A percentile compares a stretch with the other conserved stretches of the same genome.
These are phyloP conservation scores for Planiliza haematocheilus DNA, from an alignment of 2,113 vertebrate genomes.

Conservation along the genomic window DNA sequence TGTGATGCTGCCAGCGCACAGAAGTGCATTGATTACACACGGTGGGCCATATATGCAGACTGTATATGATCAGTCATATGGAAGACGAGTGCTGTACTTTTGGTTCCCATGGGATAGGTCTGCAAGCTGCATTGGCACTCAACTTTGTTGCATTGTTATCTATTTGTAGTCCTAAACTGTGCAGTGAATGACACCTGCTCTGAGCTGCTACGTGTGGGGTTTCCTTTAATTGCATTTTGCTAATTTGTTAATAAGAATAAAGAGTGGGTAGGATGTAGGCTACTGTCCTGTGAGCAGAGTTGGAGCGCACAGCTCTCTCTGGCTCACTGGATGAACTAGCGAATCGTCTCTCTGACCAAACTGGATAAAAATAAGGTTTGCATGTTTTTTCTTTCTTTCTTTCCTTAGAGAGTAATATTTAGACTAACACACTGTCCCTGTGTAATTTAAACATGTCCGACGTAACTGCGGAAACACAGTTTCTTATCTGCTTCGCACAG, in stretches of 20 bases:
- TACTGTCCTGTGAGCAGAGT: conserved; percentile 40
- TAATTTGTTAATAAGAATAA: conserved; percentile 5
- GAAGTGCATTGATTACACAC: conserved; percentile 6
- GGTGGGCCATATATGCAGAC: neutral
- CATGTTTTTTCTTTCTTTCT: neutral
- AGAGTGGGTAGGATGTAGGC: neutral
- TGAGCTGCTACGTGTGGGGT: neutral
- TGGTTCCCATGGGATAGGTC: conserved; percentile 26
- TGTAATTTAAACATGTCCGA: neutral
- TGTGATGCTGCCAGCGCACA: conserved; percentile 16
- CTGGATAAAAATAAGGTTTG: neutral
- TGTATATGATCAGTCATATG: neutral
- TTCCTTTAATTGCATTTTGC: conserved; percentile 14
- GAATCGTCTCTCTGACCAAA: conserved; percentile 3
- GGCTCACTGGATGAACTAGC: conserved; percentile 3
- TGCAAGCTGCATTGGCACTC: neutral
- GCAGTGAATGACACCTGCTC: conserved; percentile 38
- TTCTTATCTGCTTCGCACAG: conserved; percentile 23
- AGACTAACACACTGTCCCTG: neutral
- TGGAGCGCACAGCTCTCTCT: conserved; percentile 41
- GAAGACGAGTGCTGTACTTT: conserved; percentile 48
- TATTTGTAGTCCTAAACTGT: neutral
- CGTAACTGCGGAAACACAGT: conserved; percentile 12
- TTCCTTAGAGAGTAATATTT: neutral
- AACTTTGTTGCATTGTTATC: conserved; percentile 43